A percentile compares a stretch with the other conserved stretches of the same genome.
These are phyloP conservation scores for Peromyscus californicus DNA, from an alignment of 2,113 vertebrate genomes.

Conservation along the genomic window DNA sequence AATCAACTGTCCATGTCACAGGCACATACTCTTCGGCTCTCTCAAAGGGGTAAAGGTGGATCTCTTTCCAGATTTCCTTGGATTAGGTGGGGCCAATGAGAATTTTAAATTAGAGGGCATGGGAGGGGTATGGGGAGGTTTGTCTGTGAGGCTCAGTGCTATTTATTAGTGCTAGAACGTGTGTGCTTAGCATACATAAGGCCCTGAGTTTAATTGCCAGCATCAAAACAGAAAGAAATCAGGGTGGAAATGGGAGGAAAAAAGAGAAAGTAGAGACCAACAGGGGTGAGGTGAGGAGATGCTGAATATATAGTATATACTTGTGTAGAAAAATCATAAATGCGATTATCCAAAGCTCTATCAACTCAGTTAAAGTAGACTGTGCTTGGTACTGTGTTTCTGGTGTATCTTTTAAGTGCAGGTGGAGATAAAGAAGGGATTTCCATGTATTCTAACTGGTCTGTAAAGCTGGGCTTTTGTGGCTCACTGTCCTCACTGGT, in stretches of 20 bases:
- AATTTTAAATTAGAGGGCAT: slow-evolving; percentile 7
- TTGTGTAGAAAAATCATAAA: not conserved
- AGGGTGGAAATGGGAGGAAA: not conserved
- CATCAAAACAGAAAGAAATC: not conserved
- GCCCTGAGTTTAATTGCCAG: not conserved
- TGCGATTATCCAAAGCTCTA: not conserved
- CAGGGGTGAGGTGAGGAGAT: not conserved
- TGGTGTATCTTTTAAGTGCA: slow-evolving; percentile 6
- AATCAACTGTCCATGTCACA: not conserved
- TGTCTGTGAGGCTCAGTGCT: not conserved
- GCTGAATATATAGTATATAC: not conserved
- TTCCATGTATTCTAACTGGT: not conserved
- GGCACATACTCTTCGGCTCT: not conserved
- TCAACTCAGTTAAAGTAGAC: not conserved
- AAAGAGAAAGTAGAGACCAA: not conserved
- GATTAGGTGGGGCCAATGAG: not conserved
- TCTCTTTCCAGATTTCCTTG: slow-evolving; percentile 8
- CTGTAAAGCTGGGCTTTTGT: not conserved
- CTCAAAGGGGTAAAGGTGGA: not conserved
- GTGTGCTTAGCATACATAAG: not conserved
- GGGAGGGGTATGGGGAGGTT: too few species aligned
- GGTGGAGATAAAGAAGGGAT: not conserved
- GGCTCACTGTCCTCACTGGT: not conserved
- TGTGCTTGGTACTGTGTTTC: slow-evolving; percentile 21
- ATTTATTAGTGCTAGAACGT: not conserved